Percentiles rank a stretch among this genome's conserved stretches.
These are phyloP conservation scores for Henricia sp. DNA, from an alignment of 53 echinoderm and acorn worm genomes.

Conservation along the genomic window DNA sequence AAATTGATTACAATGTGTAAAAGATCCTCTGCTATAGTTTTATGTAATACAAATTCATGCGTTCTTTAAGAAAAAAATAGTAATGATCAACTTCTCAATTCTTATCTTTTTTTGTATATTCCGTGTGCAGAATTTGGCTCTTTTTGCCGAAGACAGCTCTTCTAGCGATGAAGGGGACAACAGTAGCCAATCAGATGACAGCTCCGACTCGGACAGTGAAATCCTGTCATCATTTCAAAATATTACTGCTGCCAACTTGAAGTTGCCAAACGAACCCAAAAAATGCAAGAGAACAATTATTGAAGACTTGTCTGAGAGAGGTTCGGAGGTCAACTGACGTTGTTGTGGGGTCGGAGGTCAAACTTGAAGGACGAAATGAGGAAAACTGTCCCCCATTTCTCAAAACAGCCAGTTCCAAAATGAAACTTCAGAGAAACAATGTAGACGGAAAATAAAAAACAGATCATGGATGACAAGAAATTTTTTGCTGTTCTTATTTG, in stretches of 20 bases:
- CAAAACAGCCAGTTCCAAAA: too few species aligned
- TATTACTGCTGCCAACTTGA: constrained; percentile 37
- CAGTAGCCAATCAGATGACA: neutral
- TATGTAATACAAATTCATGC: neutral
- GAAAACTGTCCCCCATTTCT: too few species aligned
- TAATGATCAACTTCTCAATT: neutral
- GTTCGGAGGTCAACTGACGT: constrained; percentile 19
- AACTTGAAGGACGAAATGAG: neutral
- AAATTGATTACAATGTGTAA: too few species aligned
- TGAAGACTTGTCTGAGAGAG: constrained; percentile 37
- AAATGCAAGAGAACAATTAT: constrained; percentile 44
- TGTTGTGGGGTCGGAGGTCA: constrained; percentile 19
- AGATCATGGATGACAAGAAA: too few species aligned
- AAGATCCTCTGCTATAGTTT: too few species aligned
- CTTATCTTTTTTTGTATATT: neutral
- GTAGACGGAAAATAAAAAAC: too few species aligned
- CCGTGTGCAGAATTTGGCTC: constrained; percentile 39
- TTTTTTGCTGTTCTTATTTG: too few species aligned
- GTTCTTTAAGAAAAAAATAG: too few species aligned
- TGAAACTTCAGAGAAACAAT: too few species aligned
- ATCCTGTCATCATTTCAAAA: constrained; percentile 2
- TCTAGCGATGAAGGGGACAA: constrained; percentile 39
- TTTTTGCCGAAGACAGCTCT: constrained; percentile 24
- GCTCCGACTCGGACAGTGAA: neutral
- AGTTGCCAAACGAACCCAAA: constrained; percentile 23